Evolutionary conservation across 2,797 vertebrate species (phyloP), one percentile per base, ranked within the genome.

Genomic region (Leptodactylus fallax): DNA sequence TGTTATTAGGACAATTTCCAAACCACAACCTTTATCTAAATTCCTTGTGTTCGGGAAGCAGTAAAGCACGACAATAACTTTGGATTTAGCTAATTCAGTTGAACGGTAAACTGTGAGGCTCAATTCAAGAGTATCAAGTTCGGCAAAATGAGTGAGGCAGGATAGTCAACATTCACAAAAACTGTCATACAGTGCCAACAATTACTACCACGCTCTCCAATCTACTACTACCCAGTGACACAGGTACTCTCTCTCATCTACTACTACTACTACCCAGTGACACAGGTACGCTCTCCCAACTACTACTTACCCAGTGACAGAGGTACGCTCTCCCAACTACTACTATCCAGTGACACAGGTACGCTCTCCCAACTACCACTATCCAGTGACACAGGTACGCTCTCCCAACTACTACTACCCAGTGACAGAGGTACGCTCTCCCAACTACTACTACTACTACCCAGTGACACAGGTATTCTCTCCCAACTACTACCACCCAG

Each of bases 11-110:
- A 71, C 51, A 45, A 74, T 72, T n/a, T 81, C 60, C 58, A 81
- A 81, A 63, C 36, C 58, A 47, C 58, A 47, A 81, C 9, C n/a
- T 19, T 71, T 72, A 72, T 83, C 65, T 19, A 25, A 55, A 53
- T 83, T 69, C 81, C 79, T 65, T 23, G 49, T 83, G 60, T 67
- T 56, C 81, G 23, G 58, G 27, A 63, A 81, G 58, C 79, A 81
- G 58, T 81, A 81, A 49, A 63, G 58, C 60, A 19, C 16, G 36
- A 65, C 60, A 49, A 63, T 13, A 65, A 51, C 45, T 81, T 36
- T 49, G 4, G 19, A 65, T 49, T 36, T 79, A 45, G 11, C 47
- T 6, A 51, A 77, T 53, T 79, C 23, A 58, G 19, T 36, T 58
- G 25, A 58, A 17, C 16, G 23, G 17, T 58, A 58, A 58, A 27